These are phyloP conservation scores for Quadroppia sp. DNA, from an alignment of 2,888 invertebrate species.

Conservation along the genomic window DNA sequence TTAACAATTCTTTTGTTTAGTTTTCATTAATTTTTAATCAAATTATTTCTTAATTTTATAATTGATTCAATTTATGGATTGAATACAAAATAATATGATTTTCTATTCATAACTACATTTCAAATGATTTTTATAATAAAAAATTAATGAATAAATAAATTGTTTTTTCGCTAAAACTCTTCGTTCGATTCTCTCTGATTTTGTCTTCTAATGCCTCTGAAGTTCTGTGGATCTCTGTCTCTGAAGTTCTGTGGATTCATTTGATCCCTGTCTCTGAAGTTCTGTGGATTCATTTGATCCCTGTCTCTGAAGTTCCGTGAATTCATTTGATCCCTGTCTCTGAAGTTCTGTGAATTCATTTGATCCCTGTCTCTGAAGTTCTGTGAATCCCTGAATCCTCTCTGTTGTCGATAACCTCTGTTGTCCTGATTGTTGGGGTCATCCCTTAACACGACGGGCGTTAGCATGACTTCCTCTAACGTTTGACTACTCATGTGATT, in stretches of 20 bases:
- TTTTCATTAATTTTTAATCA: too few relatives aligned
- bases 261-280: not conserved
- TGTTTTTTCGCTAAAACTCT: constrained; percentile 11
- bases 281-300: too few relatives aligned
- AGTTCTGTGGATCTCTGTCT: not conserved
- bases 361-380: not conserved
- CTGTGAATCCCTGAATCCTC: not conserved
- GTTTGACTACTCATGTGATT: not conserved
- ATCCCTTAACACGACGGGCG: not conserved
- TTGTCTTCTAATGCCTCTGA: not conserved
- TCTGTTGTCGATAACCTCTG: not conserved
- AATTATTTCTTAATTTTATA: too few relatives aligned
- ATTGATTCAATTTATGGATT: too few relatives aligned
- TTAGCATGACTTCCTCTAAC: not conserved
- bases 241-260: constrained; percentile 12
- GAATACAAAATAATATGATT: not conserved
- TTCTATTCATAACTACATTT: too few relatives aligned
- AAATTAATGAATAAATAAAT: too few relatives aligned
- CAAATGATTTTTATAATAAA: too few relatives aligned
- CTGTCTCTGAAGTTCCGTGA: not conserved
- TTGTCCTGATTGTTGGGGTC: not conserved
- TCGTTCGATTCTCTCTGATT: not conserved
- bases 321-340: too few relatives aligned
- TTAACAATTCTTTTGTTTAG: too few relatives aligned
- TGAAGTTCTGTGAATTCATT: not conserved